phyloP scores from a whole-genome alignment of 1,140 invertebrate genomes.

The Papilio glaucus region DNA sequence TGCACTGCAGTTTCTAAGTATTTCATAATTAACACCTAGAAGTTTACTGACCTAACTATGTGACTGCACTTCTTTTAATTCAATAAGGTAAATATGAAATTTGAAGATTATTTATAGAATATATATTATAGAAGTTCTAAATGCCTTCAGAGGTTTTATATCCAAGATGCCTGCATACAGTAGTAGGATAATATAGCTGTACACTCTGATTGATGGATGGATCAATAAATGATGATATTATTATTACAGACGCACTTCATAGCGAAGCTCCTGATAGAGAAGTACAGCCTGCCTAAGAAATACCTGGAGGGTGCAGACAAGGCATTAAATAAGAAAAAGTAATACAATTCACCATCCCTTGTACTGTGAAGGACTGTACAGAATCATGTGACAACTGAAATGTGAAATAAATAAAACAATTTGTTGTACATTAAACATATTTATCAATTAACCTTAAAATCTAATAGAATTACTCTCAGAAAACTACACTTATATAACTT shows the following conservation, averaged over 20 bases:
- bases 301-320: slow-evolving; percentile 82
- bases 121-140: too few species aligned
- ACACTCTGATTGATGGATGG: neutral
- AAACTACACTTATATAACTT: slow-evolving; percentile 11
- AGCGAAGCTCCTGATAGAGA: slow-evolving; percentile 79
- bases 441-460: slow-evolving; percentile 32
- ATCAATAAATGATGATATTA: neutral
- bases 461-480: slow-evolving; percentile 28
- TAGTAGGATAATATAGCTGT: too few species aligned
- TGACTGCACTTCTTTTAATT: too few species aligned
- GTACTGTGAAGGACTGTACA: neutral
- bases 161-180: too few species aligned
- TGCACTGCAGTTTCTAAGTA: too few species aligned
- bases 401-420: slow-evolving; percentile 29
- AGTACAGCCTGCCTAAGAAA: slow-evolving; percentile 80
- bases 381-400: neutral
- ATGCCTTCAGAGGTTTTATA: too few species aligned
- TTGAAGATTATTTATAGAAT: too few species aligned
- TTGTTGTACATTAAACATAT: slow-evolving; percentile 28
- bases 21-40: too few species aligned
- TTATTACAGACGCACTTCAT: slow-evolving; percentile 76
- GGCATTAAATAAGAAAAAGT: slow-evolving; percentile 79
- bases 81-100: too few species aligned
- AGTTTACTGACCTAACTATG: too few species aligned
- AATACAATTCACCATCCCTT: neutral